Evolutionary conservation across 2,888 invertebrate genomes (phyloP).

Genomic region (Itoplectis maculator): DNA sequence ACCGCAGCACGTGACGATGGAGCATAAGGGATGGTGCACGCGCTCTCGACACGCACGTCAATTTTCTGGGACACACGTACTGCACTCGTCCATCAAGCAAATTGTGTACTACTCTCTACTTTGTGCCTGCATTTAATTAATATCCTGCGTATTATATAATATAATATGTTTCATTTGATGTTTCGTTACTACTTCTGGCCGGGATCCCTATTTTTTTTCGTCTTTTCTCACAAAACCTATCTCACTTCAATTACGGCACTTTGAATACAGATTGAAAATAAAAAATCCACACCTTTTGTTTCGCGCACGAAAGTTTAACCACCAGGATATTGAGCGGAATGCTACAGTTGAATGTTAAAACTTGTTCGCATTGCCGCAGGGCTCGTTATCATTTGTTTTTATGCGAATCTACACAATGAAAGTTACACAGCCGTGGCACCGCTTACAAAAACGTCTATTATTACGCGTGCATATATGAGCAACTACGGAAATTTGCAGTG

Average conservation of each 20-base stretch:
- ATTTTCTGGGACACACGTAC: not conserved
- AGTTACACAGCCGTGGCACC: not conserved
- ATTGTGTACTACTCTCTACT: not conserved
- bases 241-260: not conserved
- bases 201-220: not conserved
- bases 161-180: not conserved
- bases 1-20: not conserved
- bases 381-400: conserved; percentile 1
- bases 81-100: conserved; percentile 5
- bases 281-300: not conserved
- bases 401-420: not conserved
- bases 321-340: not conserved
- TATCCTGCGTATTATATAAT: not conserved
- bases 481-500: not conserved
- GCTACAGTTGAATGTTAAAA: conserved; percentile 2
- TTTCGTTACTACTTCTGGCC: not conserved
- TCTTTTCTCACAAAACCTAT: not conserved
- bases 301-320: not conserved
- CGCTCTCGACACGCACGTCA: conserved; percentile 7
- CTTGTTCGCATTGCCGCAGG: conserved; percentile 3
- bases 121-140: not conserved
- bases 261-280: not conserved
- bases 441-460: not conserved
- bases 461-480: not conserved
- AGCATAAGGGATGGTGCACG: conserved; percentile 19